Percentiles rank a stretch among this genome's conserved stretches.
phyloP scores from a whole-genome alignment of 2,113 vertebrate species.

The Perca schrenkii region DNA sequence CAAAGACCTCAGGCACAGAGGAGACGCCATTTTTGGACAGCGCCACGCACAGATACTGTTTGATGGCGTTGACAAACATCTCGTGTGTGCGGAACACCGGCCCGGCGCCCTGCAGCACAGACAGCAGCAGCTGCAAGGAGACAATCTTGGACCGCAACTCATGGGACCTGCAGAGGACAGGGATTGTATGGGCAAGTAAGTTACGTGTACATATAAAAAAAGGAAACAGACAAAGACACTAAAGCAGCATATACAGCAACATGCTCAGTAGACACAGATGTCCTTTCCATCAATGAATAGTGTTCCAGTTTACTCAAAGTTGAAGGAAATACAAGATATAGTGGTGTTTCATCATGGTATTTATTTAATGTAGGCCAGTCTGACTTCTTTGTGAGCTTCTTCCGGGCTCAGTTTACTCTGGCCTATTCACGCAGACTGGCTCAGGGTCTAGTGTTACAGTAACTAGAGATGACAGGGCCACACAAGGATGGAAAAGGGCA shows the following conservation, averaged over 20 bases:
- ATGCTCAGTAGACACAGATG: background rate
- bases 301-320: background rate
- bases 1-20: constrained; percentile 97
- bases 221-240: background rate
- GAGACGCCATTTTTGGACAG: constrained; percentile 98
- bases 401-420: constrained; percentile 51
- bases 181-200: background rate
- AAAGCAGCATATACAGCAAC: background rate
- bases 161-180: constrained; percentile 88
- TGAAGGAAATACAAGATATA: background rate
- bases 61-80: constrained; percentile 99
- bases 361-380: constrained; percentile 25
- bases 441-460: constrained; percentile 64
- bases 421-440: constrained; percentile 30
- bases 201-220: background rate
- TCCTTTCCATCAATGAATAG: background rate
- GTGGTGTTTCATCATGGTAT: constrained; percentile 2
- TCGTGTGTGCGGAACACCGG: constrained; percentile 96
- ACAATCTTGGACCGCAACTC: constrained; percentile 97
- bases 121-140: constrained; percentile 95
- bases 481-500: constrained; percentile 45
- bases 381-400: constrained; percentile 29
- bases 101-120: constrained; percentile 95
- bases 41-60: constrained; percentile 98
- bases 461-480: constrained; percentile 59